Evolutionary conservation across 2,888 invertebrate genomes (phyloP).

Genomic region (Dastarcus helophoroides): DNA sequence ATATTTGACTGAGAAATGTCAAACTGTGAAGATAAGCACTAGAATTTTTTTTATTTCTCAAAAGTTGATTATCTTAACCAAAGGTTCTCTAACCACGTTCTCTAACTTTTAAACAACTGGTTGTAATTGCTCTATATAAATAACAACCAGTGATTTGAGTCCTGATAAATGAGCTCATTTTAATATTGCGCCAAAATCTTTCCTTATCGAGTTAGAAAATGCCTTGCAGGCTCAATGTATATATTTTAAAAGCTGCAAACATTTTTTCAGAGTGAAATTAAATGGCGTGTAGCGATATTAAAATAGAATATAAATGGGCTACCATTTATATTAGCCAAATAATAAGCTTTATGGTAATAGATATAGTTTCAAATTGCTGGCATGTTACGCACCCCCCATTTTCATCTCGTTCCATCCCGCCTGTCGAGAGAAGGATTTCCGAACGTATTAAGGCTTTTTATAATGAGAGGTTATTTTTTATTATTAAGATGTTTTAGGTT

Average conservation of each 20-base stretch:
- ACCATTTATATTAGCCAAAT: conserved; percentile 28
- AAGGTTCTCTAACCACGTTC: too few species aligned
- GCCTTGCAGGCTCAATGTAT: too few species aligned
- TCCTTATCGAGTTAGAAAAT: too few species aligned
- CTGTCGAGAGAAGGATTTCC: conserved; percentile 7
- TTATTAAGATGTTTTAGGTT: conserved; percentile 26
- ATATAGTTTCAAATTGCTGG: conserved; percentile 26
- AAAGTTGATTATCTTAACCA: too few species aligned
- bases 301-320: conserved; percentile 30
- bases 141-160: too few species aligned
- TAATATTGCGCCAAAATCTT: too few species aligned
- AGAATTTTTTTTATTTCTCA: too few species aligned
- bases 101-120: too few species aligned
- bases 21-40: too few species aligned
- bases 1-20: too few species aligned
- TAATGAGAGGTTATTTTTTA: conserved; percentile 32
- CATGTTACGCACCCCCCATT: conserved; percentile 17
- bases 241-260: conserved; percentile 8
- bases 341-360: conserved; percentile 26
- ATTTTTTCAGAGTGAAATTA: conserved; percentile 19
- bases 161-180: too few species aligned
- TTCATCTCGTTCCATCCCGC: conserved; percentile 7
- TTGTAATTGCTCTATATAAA: too few species aligned
- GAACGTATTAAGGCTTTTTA: conserved; percentile 23
- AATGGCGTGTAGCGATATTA: conserved; percentile 31